Percentiles rank a stretch among this genome's conserved stretches.
phyloP scores from a whole-genome alignment of 1,140 invertebrate species.

The Anoplolepis gracilipes region DNA sequence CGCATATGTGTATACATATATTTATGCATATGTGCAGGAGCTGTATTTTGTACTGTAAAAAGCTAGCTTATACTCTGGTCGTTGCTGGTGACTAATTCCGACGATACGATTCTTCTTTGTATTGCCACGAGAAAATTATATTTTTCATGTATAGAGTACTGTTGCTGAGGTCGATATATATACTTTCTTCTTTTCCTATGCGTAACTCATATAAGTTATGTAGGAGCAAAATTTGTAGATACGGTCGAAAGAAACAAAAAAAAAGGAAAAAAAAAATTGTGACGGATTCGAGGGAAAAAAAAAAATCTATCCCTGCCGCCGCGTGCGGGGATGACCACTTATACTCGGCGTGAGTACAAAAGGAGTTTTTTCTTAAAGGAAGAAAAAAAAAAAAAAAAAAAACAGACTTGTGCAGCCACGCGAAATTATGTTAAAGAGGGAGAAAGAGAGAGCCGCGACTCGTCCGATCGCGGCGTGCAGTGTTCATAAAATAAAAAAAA shows the following conservation, averaged over 20 bases:
- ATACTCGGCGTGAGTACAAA: constrained; percentile 69
- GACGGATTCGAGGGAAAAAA: constrained; percentile 9
- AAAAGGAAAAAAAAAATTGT: background rate
- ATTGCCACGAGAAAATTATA: constrained; percentile 68
- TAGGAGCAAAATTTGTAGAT: constrained; percentile 78
- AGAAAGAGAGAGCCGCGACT: background rate
- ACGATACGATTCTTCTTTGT: constrained; percentile 74
- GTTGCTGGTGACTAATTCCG: constrained; percentile 84
- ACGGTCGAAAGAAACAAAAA: constrained; percentile 49
- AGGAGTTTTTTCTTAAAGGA: constrained; percentile 57
- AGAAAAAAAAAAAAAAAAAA: constrained; percentile 3
- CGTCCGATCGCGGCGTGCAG: constrained; percentile 12
- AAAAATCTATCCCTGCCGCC: constrained; percentile 1
- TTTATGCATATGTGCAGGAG: constrained; percentile 80
- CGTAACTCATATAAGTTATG: constrained; percentile 64
- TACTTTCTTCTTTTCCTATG: constrained; percentile 55
- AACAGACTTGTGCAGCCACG: background rate
- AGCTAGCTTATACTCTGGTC: constrained; percentile 85
- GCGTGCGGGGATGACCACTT: constrained; percentile 29
- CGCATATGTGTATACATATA: constrained; percentile 77
- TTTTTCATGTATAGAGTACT: constrained; percentile 72
- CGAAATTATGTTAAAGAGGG: constrained; percentile 16
- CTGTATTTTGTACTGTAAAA: constrained; percentile 86
- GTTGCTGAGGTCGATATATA: constrained; percentile 30
- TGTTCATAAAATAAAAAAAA: constrained; percentile 25